Evolutionary conservation across 2,797 vertebrate genomes (phyloP).

Genomic region (Syngnathus acus): DNA sequence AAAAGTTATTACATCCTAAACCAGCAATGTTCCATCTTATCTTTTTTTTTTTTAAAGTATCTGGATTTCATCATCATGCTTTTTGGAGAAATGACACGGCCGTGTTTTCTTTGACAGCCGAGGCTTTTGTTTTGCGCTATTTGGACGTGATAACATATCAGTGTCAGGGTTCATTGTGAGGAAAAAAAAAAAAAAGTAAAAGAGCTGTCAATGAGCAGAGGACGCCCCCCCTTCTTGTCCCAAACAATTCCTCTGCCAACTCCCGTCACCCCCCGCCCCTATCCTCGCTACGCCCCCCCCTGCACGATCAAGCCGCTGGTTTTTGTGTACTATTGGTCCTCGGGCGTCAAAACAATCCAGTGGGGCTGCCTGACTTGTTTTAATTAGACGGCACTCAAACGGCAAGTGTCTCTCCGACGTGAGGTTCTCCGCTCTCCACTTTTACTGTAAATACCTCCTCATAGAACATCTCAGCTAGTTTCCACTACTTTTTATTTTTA

Average conservation of each 20-base stretch:
- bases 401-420: constrained; percentile 89
- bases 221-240: constrained; percentile 6
- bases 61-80: neutral
- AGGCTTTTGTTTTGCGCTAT: neutral
- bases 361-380: constrained; percentile 96
- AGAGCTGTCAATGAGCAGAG: neutral
- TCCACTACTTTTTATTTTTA: constrained; percentile 93
- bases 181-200: neutral
- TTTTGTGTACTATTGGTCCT: constrained; percentile 93
- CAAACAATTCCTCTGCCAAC: constrained; percentile 63
- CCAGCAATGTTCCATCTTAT: constrained; percentile 83
- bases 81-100: neutral
- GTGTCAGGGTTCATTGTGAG: constrained; percentile 1
- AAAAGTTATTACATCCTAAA: constrained; percentile 71
- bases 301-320: constrained; percentile 89
- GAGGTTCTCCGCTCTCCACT: constrained; percentile 74
- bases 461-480: constrained; percentile 64
- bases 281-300: constrained; percentile 29
- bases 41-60: neutral
- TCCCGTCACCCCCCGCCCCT: constrained; percentile 65
- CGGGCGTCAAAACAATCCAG: constrained; percentile 97
- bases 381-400: constrained; percentile 92
- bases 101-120: neutral
- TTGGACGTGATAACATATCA: constrained; percentile 24
- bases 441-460: constrained; percentile 84